These are phyloP conservation scores for Coenobita brevimanus DNA, from an alignment of 1,140 invertebrate species.

Conservation along the genomic window DNA sequence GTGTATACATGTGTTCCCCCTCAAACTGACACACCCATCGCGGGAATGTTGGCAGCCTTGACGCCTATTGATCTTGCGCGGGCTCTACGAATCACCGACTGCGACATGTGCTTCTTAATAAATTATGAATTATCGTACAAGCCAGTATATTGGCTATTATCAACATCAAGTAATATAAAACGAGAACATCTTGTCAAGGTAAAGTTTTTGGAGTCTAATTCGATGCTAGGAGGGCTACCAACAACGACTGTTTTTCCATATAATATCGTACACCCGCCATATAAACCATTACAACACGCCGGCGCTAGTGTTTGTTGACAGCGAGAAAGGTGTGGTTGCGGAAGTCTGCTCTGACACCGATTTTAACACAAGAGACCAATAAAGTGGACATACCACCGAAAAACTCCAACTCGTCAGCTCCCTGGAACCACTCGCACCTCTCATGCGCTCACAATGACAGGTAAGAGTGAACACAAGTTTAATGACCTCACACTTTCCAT, in stretches of 20 bases:
- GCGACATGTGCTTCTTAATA: background rate
- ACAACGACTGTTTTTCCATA: background rate
- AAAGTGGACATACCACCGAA: background rate
- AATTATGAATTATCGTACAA: background rate
- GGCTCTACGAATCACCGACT: slow-evolving; percentile 30
- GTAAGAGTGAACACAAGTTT: background rate
- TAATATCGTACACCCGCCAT: slow-evolving; percentile 30
- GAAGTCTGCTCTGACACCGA: slow-evolving; percentile 11
- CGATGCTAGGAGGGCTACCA: background rate
- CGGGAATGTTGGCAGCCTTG: slow-evolving; percentile 29
- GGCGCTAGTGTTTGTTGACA: slow-evolving; percentile 52
- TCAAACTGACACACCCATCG: slow-evolving; percentile 37
- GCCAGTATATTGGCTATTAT: background rate
- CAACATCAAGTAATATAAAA: background rate
- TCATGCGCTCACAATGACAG: slow-evolving; percentile 31
- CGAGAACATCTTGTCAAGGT: too few species aligned
- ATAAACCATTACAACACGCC: background rate
- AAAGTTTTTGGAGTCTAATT: too few species aligned
- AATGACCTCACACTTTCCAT: background rate
- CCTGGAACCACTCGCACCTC: background rate
- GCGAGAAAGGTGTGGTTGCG: slow-evolving; percentile 42
- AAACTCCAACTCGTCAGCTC: background rate
- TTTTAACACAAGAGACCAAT: slow-evolving; percentile 27
- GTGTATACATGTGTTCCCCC: too few species aligned
- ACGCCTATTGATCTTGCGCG: slow-evolving; percentile 44